Conservation (phyloP, 1,140 invertebrate species). For the Ceratoteleas bidentatus region DNA sequence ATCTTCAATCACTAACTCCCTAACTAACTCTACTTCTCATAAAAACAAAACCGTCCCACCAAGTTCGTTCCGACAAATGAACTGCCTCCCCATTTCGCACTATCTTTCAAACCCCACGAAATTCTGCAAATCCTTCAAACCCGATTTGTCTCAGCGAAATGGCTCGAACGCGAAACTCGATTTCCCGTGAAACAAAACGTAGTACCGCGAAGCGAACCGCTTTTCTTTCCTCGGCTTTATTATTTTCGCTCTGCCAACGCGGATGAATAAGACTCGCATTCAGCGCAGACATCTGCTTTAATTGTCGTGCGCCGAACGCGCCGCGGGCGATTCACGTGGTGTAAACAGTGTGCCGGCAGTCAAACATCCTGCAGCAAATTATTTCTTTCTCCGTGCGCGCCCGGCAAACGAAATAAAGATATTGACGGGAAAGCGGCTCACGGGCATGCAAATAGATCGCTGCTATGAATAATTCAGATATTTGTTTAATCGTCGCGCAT, state of each 20-base stretch:
- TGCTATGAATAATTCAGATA: conserved; percentile 53
- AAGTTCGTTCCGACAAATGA: too few relatives aligned
- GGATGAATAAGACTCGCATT: conserved; percentile 57
- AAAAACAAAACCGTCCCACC: too few relatives aligned
- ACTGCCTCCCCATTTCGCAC: too few relatives aligned
- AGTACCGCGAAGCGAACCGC: conserved; percentile 29
- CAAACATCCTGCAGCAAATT: conserved; percentile 73
- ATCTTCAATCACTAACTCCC: too few relatives aligned
- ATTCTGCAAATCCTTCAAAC: too few relatives aligned
- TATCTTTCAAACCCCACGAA: too few relatives aligned
- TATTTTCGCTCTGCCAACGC: conserved; percentile 34
- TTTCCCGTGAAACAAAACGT: conserved; percentile 40
- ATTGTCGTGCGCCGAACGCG: conserved; percentile 70
- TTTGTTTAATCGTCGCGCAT: conserved; percentile 30
- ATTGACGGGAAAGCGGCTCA: conserved; percentile 54
- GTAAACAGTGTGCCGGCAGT: conserved; percentile 70
- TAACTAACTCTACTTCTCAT: too few relatives aligned
- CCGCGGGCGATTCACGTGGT: conserved; percentile 76
- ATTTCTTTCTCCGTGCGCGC: conserved; percentile 47
- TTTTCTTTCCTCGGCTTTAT: conserved; percentile 39
- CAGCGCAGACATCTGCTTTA: conserved; percentile 67
- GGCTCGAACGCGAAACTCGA: too few relatives aligned
- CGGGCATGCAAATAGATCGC: conserved; percentile 51
- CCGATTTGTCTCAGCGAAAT: too few relatives aligned
- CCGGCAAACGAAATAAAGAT: conserved; percentile 62